phyloP scores from a whole-genome alignment of 2,797 vertebrate species.

The Pipistrellus pipistrellus region DNA sequence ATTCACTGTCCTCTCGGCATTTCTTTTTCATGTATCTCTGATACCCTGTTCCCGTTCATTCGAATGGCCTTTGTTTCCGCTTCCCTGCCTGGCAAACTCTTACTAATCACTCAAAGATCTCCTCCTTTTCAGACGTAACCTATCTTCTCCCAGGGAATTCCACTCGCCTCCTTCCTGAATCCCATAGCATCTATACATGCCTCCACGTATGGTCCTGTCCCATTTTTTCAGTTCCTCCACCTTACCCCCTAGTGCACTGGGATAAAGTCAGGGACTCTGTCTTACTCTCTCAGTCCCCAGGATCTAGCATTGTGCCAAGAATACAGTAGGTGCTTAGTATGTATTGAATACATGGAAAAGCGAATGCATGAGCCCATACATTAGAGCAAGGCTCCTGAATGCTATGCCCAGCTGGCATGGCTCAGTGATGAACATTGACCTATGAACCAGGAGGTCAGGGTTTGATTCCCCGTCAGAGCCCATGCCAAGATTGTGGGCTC shows the following conservation, averaged over 20 bases:
- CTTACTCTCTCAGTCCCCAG: background rate
- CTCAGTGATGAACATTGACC: too few species aligned
- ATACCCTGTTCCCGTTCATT: background rate
- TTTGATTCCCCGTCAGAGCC: too few species aligned
- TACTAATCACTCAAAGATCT: background rate
- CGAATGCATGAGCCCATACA: background rate
- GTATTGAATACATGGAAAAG: constrained; percentile 6
- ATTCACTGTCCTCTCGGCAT: background rate
- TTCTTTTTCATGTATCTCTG: background rate
- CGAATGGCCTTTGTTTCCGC: background rate
- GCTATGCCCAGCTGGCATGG: background rate
- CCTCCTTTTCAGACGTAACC: background rate
- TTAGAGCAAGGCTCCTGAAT: background rate
- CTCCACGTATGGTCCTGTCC: background rate
- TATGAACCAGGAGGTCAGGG: too few species aligned
- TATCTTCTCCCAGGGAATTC: background rate
- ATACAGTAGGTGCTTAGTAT: background rate
- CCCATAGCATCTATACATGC: too few species aligned
- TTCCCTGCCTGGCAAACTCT: background rate
- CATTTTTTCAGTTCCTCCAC: background rate
- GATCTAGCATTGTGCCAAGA: background rate
- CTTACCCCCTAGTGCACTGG: background rate
- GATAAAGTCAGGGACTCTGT: background rate
- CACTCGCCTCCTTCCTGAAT: background rate
- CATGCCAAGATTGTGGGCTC: too few species aligned